Percentiles rank a stretch among this genome's conserved stretches.
Evolutionary conservation across 2,888 invertebrate species (phyloP).

Genomic region (Sesia bembeciformis): DNA sequence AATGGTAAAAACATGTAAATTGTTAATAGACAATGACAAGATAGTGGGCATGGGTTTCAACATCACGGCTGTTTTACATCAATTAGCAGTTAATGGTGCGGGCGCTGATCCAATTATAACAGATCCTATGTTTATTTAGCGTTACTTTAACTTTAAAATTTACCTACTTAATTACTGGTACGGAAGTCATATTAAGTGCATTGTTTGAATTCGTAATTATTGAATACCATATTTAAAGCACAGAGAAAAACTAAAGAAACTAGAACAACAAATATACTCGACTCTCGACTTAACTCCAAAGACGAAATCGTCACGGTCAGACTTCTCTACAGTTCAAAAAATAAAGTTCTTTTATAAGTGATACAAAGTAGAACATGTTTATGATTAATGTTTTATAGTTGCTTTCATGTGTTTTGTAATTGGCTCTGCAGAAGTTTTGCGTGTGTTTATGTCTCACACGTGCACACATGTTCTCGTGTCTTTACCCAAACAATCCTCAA

Average conservation of each 20-base stretch:
- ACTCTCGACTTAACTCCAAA: no score
- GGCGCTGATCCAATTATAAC: constrained; percentile 49
- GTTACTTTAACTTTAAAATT: constrained; percentile 2
- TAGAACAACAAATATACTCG: no score
- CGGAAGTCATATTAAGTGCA: no score
- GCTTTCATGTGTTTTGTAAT: constrained; percentile 19
- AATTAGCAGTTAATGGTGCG: constrained; percentile 50
- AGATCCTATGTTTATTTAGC: constrained; percentile 24
- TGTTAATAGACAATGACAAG: not conserved
- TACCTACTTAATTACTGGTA: no score
- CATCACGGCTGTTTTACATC: constrained; percentile 21
- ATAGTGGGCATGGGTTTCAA: not conserved
- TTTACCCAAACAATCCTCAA: constrained; percentile 20
- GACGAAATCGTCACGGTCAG: no score
- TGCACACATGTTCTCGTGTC: constrained; percentile 24
- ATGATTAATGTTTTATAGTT: constrained; percentile 9
- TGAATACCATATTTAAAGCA: no score
- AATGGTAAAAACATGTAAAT: not conserved
- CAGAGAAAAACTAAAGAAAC: no score
- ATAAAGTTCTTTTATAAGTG: not conserved
- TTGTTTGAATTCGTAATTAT: no score
- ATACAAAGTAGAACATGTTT: constrained; percentile 6
- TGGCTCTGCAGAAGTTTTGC: constrained; percentile 22
- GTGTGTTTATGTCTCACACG: constrained; percentile 32
- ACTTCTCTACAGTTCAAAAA: no score